phyloP scores from a whole-genome alignment of 2,113 vertebrate species.

The Gavia stellata region DNA sequence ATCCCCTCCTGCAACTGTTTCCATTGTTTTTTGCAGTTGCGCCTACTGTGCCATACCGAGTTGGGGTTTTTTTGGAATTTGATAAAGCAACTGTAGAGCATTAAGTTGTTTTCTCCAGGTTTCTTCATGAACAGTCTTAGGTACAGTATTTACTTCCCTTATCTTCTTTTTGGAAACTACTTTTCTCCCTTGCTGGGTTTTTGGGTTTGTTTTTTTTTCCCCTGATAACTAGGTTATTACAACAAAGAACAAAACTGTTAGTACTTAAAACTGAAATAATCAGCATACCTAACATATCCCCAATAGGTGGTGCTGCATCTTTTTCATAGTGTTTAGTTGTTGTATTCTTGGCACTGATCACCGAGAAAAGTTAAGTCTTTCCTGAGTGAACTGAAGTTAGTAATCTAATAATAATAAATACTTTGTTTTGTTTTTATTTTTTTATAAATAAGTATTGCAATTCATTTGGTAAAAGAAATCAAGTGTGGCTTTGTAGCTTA shows the following conservation, averaged over 20 bases:
- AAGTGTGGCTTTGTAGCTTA: neutral
- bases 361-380: neutral
- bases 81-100: neutral
- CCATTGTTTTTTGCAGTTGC: neutral
- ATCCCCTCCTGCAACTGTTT: neutral
- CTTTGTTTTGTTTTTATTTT: neutral
- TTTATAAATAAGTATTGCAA: neutral
- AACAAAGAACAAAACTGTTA: neutral
- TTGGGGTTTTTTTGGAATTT: neutral
- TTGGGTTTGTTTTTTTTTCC: neutral
- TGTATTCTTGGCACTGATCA: neutral
- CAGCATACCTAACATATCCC: neutral
- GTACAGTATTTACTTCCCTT: neutral
- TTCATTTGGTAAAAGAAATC: neutral
- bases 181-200: neutral
- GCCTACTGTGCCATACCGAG: neutral
- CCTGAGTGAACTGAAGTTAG: neutral
- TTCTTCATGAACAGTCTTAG: neutral
- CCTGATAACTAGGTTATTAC: neutral
- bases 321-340: neutral
- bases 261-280: neutral
- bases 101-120: neutral
- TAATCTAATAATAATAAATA: neutral
- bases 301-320: slow-evolving; percentile 56
- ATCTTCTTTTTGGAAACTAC: neutral